Evolutionary conservation across 2,888 invertebrate species (phyloP), one percentile per base, ranked within the genome.

Genomic region (Iphiclides podalirius): DNA sequence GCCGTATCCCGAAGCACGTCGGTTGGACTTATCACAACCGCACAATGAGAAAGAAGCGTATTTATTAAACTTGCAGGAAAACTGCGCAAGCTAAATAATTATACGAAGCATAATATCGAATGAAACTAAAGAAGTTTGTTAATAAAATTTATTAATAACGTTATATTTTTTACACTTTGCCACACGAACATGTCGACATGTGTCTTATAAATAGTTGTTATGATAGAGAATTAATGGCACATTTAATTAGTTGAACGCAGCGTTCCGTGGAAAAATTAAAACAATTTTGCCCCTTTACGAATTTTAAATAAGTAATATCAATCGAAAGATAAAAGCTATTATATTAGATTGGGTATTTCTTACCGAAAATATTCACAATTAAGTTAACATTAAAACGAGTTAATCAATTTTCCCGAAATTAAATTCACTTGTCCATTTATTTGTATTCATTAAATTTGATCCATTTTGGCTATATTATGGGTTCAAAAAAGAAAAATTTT

Each of bases 221-320:
- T 4, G 6, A 31, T 31, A 37, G 28, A 37, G 16, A 26, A 75
- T 66, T 75, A 80, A 82, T 85, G 84, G 84, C 83, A 84, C 83
- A 43, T 59, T 61, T 57, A 55, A 57, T 59, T 54, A 28, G 40
- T 36, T 40, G 26, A 26, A 26, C 11, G 31, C 31, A 31, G n/a
- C 31, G 12, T 31, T n/a, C 3, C 8, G 26, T 36, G 44, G 28
- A 6, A 31, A 26, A 51, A 40, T 36, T 6, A 14, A 15, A 2
- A 6, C 36, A 36, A 13, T 12, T 2, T 34, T 1, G 11, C n/a
- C 12, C 6, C 1, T 26, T 9, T 6, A 26, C 9, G 9, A 7
- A 26, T 8, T 8, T 8, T 26, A 26, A 26, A 8, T 26, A 26
- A 26, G 9, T 26, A 26, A 26, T 26, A 26, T 26, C 26, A 26